These are phyloP conservation scores for Chascanopsetta lugubris DNA, from an alignment of 2,113 vertebrate species.

Conservation along the genomic window DNA sequence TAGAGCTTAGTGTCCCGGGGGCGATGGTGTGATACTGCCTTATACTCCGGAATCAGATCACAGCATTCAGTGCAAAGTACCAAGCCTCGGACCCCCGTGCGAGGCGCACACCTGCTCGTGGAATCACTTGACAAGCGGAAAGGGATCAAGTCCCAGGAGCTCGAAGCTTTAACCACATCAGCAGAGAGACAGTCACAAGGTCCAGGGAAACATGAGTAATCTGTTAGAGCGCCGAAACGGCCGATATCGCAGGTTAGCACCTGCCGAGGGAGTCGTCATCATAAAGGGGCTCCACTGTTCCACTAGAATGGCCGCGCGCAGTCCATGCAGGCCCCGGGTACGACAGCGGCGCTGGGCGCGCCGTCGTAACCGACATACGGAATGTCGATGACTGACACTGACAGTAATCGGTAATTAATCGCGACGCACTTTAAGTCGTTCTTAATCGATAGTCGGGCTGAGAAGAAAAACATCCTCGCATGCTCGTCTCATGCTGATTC, in stretches of 20 bases:
- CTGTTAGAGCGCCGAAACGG: conserved; percentile 15
- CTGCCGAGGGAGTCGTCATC: conserved; percentile 12
- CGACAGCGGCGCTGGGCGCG: no score
- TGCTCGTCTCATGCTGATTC: no score
- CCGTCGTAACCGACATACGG: no score
- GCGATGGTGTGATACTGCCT: conserved; percentile 33
- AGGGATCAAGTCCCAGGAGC: conserved; percentile 35
- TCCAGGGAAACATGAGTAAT: conserved; percentile 49
- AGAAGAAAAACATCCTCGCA: no score
- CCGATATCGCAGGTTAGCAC: conserved; percentile 12
- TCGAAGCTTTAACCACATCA: conserved; percentile 28
- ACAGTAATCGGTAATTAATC: no score
- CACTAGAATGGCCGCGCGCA: no score
- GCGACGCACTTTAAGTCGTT: no score
- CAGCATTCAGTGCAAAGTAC: conserved; percentile 11
- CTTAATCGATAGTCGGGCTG: no score
- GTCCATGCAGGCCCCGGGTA: no score
- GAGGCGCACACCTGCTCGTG: conserved; percentile 36
- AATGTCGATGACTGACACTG: no score
- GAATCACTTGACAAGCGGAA: conserved; percentile 33
- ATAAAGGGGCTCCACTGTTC: not conserved
- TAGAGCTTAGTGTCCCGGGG: conserved; percentile 68
- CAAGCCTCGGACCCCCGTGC: conserved; percentile 16
- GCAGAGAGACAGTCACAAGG: conserved; percentile 16
- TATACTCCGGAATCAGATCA: conserved; percentile 61